Evolutionary conservation across 2,888 invertebrate genomes (phyloP).

Genomic region (Sminthurides aquaticus): DNA sequence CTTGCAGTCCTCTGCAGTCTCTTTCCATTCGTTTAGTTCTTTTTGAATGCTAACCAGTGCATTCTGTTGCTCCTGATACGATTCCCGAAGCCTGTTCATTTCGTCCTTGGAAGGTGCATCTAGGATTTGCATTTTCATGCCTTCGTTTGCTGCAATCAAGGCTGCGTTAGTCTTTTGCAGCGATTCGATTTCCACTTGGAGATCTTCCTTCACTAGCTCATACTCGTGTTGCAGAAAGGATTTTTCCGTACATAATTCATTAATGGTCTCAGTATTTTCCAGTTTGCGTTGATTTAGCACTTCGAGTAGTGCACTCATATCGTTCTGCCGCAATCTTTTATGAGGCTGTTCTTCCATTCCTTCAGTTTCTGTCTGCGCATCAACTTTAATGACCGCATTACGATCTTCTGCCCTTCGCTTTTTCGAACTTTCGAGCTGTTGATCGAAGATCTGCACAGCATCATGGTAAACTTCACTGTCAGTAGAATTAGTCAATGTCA

Average conservation of each 20-base stretch:
- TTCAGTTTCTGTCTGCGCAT: not conserved
- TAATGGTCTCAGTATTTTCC: not conserved
- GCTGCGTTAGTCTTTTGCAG: not conserved
- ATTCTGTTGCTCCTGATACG: not conserved
- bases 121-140: too few relatives aligned
- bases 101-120: not conserved
- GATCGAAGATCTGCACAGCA: not conserved
- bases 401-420: not conserved
- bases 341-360: not conserved
- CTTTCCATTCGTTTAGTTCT: not conserved
- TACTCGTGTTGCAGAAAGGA: slow-evolving; percentile 26
- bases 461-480: not conserved
- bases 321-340: not conserved
- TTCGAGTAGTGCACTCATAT: too few relatives aligned
- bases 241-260: slow-evolving; percentile 23
- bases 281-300: too few relatives aligned
- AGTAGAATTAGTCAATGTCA: not conserved
- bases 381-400: not conserved
- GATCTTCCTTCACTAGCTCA: slow-evolving; percentile 7
- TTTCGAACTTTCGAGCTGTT: not conserved
- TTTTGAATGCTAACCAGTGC: not conserved
- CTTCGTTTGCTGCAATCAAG: not conserved
- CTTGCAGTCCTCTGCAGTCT: not conserved
- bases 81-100: not conserved
- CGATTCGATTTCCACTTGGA: not conserved